Evolutionary conservation across 2,113 vertebrate species (phyloP).

Genomic region (Callopanchax toddi): DNA sequence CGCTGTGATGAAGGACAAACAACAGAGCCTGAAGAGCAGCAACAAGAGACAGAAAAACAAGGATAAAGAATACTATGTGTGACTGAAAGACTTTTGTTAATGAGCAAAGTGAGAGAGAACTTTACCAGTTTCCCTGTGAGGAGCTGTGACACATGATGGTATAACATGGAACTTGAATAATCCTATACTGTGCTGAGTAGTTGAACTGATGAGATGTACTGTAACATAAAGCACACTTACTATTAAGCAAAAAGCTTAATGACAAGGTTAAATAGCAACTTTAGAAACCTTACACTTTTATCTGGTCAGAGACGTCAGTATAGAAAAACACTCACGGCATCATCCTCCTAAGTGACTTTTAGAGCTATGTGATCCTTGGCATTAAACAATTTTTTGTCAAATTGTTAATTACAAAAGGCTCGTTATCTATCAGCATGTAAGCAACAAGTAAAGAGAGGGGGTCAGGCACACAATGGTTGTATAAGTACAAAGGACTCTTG

Average conservation of each 20-base stretch:
- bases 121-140: constrained; percentile 75
- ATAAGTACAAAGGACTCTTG: constrained; percentile 74
- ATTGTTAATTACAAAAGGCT: constrained; percentile 73
- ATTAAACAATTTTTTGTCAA: constrained; percentile 74
- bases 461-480: constrained; percentile 70
- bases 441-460: constrained; percentile 73
- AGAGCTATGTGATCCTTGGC: constrained; percentile 81
- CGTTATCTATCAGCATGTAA: constrained; percentile 80
- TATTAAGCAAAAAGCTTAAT: constrained; percentile 75
- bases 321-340: constrained; percentile 88
- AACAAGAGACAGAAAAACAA: constrained; percentile 99
- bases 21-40: constrained; percentile 92
- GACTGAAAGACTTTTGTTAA: constrained; percentile 67
- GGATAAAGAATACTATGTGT: constrained; percentile 99
- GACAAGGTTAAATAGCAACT: constrained; percentile 81
- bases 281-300: constrained; percentile 85
- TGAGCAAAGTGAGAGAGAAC: constrained; percentile 65
- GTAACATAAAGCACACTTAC: constrained; percentile 96
- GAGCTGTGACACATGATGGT: constrained; percentile 84
- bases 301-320: constrained; percentile 89
- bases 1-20: constrained; percentile 96
- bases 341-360: constrained; percentile 95
- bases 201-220: constrained; percentile 87
- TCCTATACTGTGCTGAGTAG: constrained; percentile 82
- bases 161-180: constrained; percentile 75